phyloP scores from a whole-genome alignment of 2,113 vertebrate genomes.

The Planiliza haematocheilus region DNA sequence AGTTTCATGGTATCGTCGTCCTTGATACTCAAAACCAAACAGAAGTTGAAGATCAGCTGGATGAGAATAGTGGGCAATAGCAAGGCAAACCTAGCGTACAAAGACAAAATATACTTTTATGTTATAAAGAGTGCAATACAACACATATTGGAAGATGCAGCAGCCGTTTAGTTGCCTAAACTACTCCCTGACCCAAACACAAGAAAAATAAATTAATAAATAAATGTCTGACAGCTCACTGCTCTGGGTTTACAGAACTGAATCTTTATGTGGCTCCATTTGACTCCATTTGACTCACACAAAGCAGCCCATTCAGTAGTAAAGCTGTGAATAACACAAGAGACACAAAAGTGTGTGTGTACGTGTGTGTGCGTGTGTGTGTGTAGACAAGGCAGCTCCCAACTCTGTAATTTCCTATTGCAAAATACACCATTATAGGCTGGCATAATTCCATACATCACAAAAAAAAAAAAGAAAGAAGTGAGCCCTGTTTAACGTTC shows the following conservation, averaged over 20 bases:
- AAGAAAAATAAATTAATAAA: conserved; percentile 45
- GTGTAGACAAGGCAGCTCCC: conserved; percentile 41
- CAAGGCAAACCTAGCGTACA: conserved; percentile 92
- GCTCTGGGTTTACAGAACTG: conserved; percentile 36
- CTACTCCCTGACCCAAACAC: conserved; percentile 16
- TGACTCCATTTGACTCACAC: conserved; percentile 51
- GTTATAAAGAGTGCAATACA: neutral
- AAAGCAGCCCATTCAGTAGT: conserved; percentile 73
- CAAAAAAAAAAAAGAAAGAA: conserved; percentile 61
- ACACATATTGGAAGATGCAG: too few species aligned
- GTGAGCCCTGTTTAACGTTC: conserved; percentile 53
- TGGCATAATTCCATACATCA: conserved; percentile 70
- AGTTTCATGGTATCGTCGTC: conserved; percentile 88
- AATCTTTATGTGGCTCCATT: conserved; percentile 41
- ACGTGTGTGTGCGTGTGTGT: conserved; percentile 9
- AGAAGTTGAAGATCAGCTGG: conserved; percentile 96
- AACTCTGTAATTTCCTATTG: conserved; percentile 79
- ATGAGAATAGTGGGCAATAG: conserved; percentile 97
- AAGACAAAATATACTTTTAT: neutral
- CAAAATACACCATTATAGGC: conserved; percentile 72
- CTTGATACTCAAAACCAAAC: conserved; percentile 98
- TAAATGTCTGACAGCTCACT: conserved; percentile 38
- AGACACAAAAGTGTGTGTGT: conserved; percentile 32
- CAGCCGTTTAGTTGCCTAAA: too few species aligned
- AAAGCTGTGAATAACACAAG: conserved; percentile 67